Conservation (phyloP, 2,888 invertebrate species). For the Plebejus melissa region DNA sequence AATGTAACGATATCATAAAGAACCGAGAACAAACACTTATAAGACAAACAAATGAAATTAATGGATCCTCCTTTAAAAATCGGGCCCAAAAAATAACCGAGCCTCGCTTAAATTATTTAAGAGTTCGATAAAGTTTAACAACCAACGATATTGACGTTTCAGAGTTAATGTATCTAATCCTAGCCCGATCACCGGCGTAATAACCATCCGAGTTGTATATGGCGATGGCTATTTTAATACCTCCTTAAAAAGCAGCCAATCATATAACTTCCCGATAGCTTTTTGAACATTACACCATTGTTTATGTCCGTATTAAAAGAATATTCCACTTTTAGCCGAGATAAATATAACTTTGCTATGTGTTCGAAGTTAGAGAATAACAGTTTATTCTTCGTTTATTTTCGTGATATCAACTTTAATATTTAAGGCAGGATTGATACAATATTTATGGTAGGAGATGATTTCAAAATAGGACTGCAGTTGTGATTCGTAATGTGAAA, state of each 20-base stretch:
- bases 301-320: conserved; percentile 24
- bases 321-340: conserved; percentile 6
- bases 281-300: conserved; percentile 24
- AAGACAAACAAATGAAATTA: conserved; percentile 16
- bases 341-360: conserved; percentile 14
- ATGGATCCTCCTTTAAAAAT: not conserved
- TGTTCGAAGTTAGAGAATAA: conserved; percentile 6
- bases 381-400: not conserved
- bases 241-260: conserved; percentile 37
- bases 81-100: conserved; percentile 15
- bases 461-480: not conserved
- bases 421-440: not conserved
- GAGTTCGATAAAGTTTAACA: conserved; percentile 66
- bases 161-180: conserved; percentile 58
- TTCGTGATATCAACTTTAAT: not conserved
- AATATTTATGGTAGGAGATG: not conserved
- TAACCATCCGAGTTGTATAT: conserved; percentile 59
- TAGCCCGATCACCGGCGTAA: conserved; percentile 53
- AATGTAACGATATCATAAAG: conserved; percentile 15
- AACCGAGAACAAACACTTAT: conserved; percentile 3
- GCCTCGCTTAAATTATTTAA: conserved; percentile 70
- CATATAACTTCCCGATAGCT: conserved; percentile 31
- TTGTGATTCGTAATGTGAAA: not conserved
- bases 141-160: conserved; percentile 59
- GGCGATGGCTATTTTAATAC: conserved; percentile 50